phyloP scores from a whole-genome alignment of 2,113 vertebrate species.

The Vulpes ferrilata region DNA sequence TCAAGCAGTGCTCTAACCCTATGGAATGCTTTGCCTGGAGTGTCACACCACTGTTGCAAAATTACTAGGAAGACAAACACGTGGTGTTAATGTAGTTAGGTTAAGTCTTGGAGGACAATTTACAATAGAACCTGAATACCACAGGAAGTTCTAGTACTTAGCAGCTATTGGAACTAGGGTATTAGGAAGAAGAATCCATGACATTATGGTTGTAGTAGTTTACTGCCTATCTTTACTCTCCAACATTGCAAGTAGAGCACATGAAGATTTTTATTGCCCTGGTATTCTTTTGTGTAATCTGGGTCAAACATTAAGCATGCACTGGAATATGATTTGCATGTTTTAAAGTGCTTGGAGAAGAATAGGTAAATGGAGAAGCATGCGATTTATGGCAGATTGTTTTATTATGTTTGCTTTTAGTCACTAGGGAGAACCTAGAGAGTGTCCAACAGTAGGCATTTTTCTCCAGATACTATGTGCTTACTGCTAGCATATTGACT shows the following conservation, averaged over 20 bases:
- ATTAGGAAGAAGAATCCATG: not conserved
- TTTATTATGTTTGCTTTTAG: conserved; percentile 80
- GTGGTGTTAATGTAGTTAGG: not conserved
- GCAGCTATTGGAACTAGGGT: not conserved
- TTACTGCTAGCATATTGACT: conserved; percentile 25
- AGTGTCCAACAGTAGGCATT: conserved; percentile 18
- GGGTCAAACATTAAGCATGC: conserved; percentile 69
- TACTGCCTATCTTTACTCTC: not conserved
- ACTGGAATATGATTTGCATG: conserved; percentile 55
- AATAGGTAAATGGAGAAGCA: conserved; percentile 24
- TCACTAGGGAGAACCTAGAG: conserved; percentile 5
- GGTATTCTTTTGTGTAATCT: conserved; percentile 54
- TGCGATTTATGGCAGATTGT: conserved; percentile 68
- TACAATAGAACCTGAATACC: not conserved
- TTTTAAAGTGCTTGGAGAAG: conserved; percentile 68
- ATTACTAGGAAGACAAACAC: conserved; percentile 41
- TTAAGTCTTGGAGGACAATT: not conserved
- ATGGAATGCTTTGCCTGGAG: conserved; percentile 3
- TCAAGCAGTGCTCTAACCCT: conserved; percentile 71
- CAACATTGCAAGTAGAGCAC: conserved; percentile 62
- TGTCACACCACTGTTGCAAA: conserved; percentile 8
- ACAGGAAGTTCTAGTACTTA: not conserved
- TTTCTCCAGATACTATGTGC: not conserved
- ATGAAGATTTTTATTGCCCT: not conserved
- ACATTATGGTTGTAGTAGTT: not conserved